Evolutionary conservation across 1,140 invertebrate species (phyloP).

Genomic region (Subanguina moxae): DNA sequence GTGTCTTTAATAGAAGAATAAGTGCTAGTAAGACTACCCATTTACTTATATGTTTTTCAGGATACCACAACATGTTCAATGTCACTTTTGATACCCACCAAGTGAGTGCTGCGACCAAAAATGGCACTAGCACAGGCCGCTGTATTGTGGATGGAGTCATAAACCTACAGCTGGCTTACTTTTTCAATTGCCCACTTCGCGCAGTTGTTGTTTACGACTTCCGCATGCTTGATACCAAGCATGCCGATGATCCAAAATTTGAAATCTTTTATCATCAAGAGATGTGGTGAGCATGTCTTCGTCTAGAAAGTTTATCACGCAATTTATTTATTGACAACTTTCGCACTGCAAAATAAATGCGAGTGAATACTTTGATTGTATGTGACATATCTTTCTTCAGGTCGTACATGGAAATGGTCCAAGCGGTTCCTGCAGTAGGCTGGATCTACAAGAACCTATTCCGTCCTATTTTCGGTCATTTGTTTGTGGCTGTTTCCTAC

Average conservation of each 20-base stretch:
- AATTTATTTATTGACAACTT: too few species aligned
- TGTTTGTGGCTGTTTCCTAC: conserved; percentile 12
- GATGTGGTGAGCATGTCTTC: conserved; percentile 13
- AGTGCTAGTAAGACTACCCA: too few species aligned
- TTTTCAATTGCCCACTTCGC: conserved; percentile 12
- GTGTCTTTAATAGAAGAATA: too few species aligned
- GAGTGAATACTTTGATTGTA: too few species aligned
- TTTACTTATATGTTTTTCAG: background rate
- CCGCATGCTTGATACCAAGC: conserved; percentile 8
- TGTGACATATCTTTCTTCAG: too few species aligned
- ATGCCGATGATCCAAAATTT: conserved; percentile 2
- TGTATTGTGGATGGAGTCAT: conserved; percentile 12
- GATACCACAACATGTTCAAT: conserved; percentile 9
- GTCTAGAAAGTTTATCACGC: too few species aligned
- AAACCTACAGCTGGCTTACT: conserved; percentile 5
- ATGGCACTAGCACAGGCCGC: background rate
- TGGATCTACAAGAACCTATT: conserved; percentile 7
- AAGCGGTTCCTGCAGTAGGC: conserved; percentile 6
- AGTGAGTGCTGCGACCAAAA: background rate
- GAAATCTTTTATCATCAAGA: conserved; percentile 11
- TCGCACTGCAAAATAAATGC: too few species aligned
- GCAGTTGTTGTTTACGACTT: conserved; percentile 7
- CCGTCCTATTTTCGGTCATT: conserved; percentile 9
- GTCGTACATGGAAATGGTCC: conserved; percentile 9
- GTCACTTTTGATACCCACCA: conserved; percentile 17